A percentile compares a stretch with the other conserved stretches of the same genome.
These are phyloP conservation scores for Oasisia sp. DNA, from an alignment of 2,888 invertebrate genomes.

Conservation along the genomic window DNA sequence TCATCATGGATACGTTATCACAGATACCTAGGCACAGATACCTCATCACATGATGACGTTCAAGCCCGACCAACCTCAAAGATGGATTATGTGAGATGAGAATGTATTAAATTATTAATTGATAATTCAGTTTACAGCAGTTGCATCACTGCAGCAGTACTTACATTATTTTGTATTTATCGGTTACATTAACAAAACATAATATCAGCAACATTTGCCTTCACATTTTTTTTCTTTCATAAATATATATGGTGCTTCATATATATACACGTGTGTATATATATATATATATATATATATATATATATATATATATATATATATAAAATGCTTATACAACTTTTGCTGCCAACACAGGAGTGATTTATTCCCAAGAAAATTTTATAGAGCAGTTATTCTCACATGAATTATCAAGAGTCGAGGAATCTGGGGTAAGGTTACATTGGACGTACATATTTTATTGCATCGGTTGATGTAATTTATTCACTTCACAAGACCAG, in stretches of 20 bases:
- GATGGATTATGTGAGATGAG: background rate
- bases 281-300: background rate
- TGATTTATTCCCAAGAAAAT: background rate
- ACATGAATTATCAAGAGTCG: background rate
- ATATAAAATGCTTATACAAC: background rate
- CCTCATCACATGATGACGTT: background rate
- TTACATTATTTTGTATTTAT: background rate
- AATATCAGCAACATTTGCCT: no score
- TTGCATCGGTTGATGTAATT: background rate
- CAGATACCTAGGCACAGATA: background rate
- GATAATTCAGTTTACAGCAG: background rate
- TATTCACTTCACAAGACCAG: constrained; percentile 1
- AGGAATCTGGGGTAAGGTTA: background rate
- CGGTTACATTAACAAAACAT: background rate
- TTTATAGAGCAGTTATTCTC: background rate
- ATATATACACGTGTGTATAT: no score
- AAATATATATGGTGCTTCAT: background rate
- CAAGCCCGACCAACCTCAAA: background rate
- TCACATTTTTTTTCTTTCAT: background rate
- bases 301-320: no score
- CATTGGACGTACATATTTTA: background rate
- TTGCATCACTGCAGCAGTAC: background rate
- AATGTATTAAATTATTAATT: background rate
- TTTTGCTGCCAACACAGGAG: background rate
- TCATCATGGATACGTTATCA: background rate